Evolutionary conservation across 2,888 invertebrate species (phyloP).

Genomic region (Luperina nickerlii): DNA sequence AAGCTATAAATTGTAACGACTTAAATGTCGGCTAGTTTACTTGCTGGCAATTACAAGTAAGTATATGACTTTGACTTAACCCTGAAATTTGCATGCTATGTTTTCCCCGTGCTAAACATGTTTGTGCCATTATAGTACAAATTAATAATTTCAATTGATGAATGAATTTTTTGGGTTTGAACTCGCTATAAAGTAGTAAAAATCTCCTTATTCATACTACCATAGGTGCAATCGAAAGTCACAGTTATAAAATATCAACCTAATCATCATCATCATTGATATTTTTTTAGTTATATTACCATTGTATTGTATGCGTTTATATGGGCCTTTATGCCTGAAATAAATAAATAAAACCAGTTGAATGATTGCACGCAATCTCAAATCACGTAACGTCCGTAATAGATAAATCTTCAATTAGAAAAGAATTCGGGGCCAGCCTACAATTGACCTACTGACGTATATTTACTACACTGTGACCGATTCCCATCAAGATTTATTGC

Average conservation of each 20-base stretch:
- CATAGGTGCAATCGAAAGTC: neutral
- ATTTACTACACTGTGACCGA: constrained; percentile 18
- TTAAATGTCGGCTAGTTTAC: neutral
- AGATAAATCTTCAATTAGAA: constrained; percentile 5
- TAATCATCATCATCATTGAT: no score
- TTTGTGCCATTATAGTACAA: neutral
- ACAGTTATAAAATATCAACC: neutral
- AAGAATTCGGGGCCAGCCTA: constrained; percentile 10
- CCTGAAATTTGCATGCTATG: neutral
- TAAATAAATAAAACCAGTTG: neutral
- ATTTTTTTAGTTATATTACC: no score
- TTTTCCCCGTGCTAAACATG: neutral
- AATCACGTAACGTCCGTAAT: constrained; percentile 21
- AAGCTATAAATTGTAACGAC: neutral
- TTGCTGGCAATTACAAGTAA: no score
- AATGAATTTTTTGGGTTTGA: neutral
- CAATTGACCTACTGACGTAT: constrained; percentile 54
- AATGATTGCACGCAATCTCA: neutral
- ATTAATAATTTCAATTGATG: neutral
- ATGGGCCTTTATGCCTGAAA: no score
- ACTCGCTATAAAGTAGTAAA: no score
- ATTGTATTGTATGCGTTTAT: no score
- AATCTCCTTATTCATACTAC: neutral
- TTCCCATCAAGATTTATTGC: constrained; percentile 56
- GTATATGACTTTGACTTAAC: no score